Base-by-base conservation (phyloP, 2,113 vertebrate genomes). In the Aleadryas rufinucha region DNA sequence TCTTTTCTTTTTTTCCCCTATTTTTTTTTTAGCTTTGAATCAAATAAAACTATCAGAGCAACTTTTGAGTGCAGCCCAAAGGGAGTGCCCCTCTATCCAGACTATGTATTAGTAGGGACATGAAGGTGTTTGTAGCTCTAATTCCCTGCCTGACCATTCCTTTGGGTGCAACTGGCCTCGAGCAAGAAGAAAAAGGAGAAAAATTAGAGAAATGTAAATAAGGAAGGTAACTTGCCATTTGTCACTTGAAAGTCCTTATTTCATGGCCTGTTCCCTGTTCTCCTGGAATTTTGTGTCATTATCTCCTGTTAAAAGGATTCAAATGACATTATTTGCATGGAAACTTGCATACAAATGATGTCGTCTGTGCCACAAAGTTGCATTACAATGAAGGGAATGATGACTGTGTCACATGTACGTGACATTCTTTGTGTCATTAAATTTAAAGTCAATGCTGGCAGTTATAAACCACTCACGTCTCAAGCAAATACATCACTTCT, bases 321-420 rank as follows among this genome's bases (percentile, higher is more conserved):
- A 97, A 96, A 97, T 97, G 97, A 97, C 97, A 97, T 96, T 96
- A 98, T 98, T 97, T 98, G 97, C 97, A 97, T 97, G 97, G 96
- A 97, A 97, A 96, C 96, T 94, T 70, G 61, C 84, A 97, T 96
- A 92, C 94, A 95, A 96, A 95, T 94, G 96, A 97, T 97, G 93
- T 97, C 45, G 61, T 85, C 94, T 85, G 35, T 96, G 97, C 96
- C 94, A 96, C 93, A 92, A 93, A 97, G 97, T 97, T 97, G 96
- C 96, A 97, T 97, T 95, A 96, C 95, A 98, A 96, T 96, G 96
- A 97, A 98, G 97, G 93, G 96, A 95, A 92, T 95, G 97, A 97
- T 93, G 96, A 88, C 95, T 97, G 83, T 97, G 97, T 98, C 97
- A 96, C 94, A 89, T 88, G 94, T 97, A 96, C 78, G 23, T 97